phyloP scores from a whole-genome alignment of 2,888 invertebrate species.

The Andrena trimmerana region DNA sequence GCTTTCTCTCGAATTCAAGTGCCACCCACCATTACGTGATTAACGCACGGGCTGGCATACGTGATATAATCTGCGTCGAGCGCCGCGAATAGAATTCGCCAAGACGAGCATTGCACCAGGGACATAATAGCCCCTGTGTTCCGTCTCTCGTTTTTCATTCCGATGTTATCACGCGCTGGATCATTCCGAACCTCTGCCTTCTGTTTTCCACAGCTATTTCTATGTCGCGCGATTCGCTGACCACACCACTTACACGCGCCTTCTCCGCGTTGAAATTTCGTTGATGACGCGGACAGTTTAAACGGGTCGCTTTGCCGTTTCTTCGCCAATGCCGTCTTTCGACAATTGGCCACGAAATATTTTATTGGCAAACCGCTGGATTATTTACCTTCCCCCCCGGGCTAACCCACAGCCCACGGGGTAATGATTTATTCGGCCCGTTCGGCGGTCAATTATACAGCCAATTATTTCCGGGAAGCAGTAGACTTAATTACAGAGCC shows the following conservation, averaged over 20 bases:
- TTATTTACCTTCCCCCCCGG: slow-evolving; percentile 43
- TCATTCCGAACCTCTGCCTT: background rate
- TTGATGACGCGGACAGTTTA: background rate
- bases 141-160: slow-evolving; percentile 51
- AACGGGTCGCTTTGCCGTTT: background rate
- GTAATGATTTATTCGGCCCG: slow-evolving; percentile 46
- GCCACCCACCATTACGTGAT: slow-evolving; percentile 62
- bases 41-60: slow-evolving; percentile 54
- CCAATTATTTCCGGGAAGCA: slow-evolving; percentile 63
- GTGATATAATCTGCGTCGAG: slow-evolving; percentile 62
- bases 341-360: slow-evolving; percentile 11
- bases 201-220: background rate
- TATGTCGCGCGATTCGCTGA: background rate
- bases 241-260: background rate
- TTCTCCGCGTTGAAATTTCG: background rate
- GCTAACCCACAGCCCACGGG: background rate
- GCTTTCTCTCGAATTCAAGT: slow-evolving; percentile 61
- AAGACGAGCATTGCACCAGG: slow-evolving; percentile 45
- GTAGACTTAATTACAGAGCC: slow-evolving; percentile 62
- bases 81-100: slow-evolving; percentile 54
- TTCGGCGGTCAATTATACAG: slow-evolving; percentile 64
- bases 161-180: slow-evolving; percentile 26
- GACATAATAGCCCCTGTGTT: slow-evolving; percentile 29
- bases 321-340: background rate
- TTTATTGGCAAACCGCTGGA: slow-evolving; percentile 9